A percentile compares a stretch with the other conserved stretches of the same genome.
These are phyloP conservation scores for Paramacrobiotus metropolitanus DNA, from an alignment of 1,140 invertebrate species.

Conservation along the genomic window DNA sequence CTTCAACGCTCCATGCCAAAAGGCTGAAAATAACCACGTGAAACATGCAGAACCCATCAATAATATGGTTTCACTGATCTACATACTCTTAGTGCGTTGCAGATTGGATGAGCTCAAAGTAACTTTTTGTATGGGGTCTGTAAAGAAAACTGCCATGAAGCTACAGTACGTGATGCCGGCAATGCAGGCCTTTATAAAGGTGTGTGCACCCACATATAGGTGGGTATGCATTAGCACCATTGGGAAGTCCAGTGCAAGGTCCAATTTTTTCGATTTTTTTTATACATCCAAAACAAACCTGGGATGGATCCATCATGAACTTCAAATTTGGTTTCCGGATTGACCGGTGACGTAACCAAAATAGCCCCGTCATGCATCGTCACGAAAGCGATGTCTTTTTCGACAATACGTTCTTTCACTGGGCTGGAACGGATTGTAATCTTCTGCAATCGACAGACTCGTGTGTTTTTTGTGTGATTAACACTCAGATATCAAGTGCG, in stretches of 20 bases:
- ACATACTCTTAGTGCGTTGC: slow-evolving; percentile 34
- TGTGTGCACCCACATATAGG: background rate
- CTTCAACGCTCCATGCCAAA: slow-evolving; percentile 53
- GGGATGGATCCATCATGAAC: too few species aligned
- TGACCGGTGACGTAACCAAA: too few species aligned
- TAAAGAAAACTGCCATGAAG: slow-evolving; percentile 10
- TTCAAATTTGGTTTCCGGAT: too few species aligned
- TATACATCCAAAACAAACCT: too few species aligned
- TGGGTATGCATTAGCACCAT: background rate
- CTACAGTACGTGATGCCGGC: background rate
- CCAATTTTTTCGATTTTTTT: too few species aligned
- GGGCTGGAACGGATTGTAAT: background rate
- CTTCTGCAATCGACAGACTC: background rate
- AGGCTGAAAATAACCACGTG: slow-evolving; percentile 25
- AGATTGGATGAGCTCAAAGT: slow-evolving; percentile 52
- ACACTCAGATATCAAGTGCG: background rate
- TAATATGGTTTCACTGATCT: background rate
- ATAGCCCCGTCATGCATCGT: slow-evolving; percentile 45
- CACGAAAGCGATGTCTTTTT: background rate
- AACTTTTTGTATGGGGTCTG: slow-evolving; percentile 61
- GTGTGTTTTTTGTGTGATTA: too few species aligned
- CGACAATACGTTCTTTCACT: too few species aligned
- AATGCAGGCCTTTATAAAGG: background rate
- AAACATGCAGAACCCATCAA: background rate
- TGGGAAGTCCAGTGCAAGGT: background rate